Conservation (phyloP, 1,140 invertebrate species). For the Luehdorfia chinensis region DNA sequence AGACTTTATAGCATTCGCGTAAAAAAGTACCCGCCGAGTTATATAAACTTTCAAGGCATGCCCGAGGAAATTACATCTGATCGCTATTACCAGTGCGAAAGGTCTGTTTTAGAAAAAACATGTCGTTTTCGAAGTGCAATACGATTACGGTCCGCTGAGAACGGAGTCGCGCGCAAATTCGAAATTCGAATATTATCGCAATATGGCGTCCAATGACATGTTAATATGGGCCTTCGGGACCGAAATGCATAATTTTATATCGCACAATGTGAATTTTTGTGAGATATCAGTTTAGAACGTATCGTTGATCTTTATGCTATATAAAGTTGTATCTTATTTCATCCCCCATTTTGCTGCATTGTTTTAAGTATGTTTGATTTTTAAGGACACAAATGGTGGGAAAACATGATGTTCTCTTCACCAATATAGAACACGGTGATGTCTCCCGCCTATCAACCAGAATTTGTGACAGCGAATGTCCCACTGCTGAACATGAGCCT, state of each 20-base stretch:
- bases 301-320: not conserved
- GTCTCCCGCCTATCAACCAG: too few species aligned
- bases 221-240: slow-evolving; percentile 54
- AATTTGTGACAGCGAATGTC: too few species aligned
- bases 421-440: too few species aligned
- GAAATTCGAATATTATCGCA: slow-evolving; percentile 59
- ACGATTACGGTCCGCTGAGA: slow-evolving; percentile 10
- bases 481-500: too few species aligned
- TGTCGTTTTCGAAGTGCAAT: not conserved
- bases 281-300: slow-evolving; percentile 26
- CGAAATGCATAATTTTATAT: slow-evolving; percentile 68
- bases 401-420: too few species aligned
- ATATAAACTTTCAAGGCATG: slow-evolving; percentile 38
- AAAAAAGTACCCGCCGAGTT: slow-evolving; percentile 40
- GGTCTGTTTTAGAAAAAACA: slow-evolving; percentile 25
- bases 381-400: too few species aligned
- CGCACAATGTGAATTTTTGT: slow-evolving; percentile 25
- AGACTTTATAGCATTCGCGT: slow-evolving; percentile 46
- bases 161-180: slow-evolving; percentile 39
- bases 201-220: slow-evolving; percentile 67
- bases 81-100: too few species aligned
- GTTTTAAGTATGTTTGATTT: too few species aligned
- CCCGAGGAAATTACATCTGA: too few species aligned
- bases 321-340: too few species aligned
- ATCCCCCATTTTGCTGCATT: too few species aligned